Conservation (phyloP, 53 echinoderm and acorn worm genomes). For the Holothuria leucospilota region DNA sequence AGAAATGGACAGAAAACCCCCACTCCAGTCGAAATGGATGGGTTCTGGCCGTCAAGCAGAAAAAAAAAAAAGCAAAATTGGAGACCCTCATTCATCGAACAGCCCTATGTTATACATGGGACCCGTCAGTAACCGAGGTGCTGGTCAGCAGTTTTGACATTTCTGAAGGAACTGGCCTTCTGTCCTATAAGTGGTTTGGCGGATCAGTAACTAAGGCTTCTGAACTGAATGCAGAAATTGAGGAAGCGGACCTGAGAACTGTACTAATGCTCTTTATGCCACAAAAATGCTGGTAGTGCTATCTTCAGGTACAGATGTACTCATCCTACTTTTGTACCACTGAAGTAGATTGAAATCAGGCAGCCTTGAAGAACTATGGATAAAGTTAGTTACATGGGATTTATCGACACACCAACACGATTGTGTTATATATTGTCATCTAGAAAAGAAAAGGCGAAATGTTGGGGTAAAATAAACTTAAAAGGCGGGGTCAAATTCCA, state of each 20-base stretch:
- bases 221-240: neutral
- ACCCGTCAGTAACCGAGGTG: neutral
- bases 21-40: too few relatives aligned
- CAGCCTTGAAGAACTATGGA: too few relatives aligned
- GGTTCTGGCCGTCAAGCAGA: neutral
- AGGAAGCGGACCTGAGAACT: neutral
- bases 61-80: constrained; percentile 9
- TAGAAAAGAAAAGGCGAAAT: too few relatives aligned
- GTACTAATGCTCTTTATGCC: neutral
- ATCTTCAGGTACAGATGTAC: constrained; percentile 12
- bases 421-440: too few relatives aligned
- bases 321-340: neutral
- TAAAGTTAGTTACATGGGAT: too few relatives aligned
- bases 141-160: too few relatives aligned
- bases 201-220: neutral
- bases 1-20: too few relatives aligned
- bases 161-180: neutral
- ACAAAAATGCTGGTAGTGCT: neutral
- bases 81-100: neutral
- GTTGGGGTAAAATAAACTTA: too few relatives aligned
- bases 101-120: neutral
- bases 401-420: too few relatives aligned
- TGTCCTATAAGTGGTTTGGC: neutral
- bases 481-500: too few relatives aligned
- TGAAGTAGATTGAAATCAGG: too few relatives aligned